A percentile compares a stretch with the other conserved stretches of the same genome.
These are phyloP conservation scores for Scaptodrosophila lebanonensis DNA, from an alignment of 1,140 invertebrate genomes.

Conservation along the genomic window DNA sequence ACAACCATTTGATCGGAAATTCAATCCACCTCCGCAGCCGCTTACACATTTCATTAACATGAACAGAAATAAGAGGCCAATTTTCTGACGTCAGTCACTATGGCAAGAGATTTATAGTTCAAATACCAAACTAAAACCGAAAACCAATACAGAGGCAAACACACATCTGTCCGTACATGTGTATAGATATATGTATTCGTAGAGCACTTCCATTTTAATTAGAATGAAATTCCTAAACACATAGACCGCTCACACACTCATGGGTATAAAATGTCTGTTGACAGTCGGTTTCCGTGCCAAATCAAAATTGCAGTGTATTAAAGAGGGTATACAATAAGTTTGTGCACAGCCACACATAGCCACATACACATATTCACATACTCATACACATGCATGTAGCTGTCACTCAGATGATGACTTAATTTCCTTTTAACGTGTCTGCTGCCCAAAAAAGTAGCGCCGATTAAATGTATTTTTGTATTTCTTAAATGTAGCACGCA, in stretches of 20 bases:
- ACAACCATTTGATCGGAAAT: background rate
- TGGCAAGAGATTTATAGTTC: too few relatives aligned
- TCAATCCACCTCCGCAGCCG: too few relatives aligned
- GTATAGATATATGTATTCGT: too few relatives aligned
- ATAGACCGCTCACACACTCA: background rate
- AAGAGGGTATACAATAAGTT: too few relatives aligned
- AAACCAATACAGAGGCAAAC: too few relatives aligned
- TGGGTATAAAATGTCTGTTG: conserved; percentile 42
- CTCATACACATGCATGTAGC: background rate
- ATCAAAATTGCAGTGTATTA: conserved; percentile 41
- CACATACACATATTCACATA: background rate
- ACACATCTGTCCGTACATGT: too few relatives aligned
- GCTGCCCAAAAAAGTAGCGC: conserved; percentile 35
- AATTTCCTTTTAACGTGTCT: conserved; percentile 58
- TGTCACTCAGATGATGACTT: conserved; percentile 68
- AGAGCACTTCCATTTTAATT: conserved; percentile 28
- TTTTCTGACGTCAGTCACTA: too few relatives aligned
- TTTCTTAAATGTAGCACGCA: conserved; percentile 44
- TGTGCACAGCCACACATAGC: too few relatives aligned
- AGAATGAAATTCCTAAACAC: conserved; percentile 26
- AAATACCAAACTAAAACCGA: conserved; percentile 13
- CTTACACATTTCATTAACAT: too few relatives aligned
- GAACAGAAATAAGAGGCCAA: too few relatives aligned
- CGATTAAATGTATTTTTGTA: conserved; percentile 59
- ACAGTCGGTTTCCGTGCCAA: conserved; percentile 49